These are phyloP conservation scores for Drosophila bocki DNA, from an alignment of 1,140 invertebrate species.

Conservation along the genomic window DNA sequence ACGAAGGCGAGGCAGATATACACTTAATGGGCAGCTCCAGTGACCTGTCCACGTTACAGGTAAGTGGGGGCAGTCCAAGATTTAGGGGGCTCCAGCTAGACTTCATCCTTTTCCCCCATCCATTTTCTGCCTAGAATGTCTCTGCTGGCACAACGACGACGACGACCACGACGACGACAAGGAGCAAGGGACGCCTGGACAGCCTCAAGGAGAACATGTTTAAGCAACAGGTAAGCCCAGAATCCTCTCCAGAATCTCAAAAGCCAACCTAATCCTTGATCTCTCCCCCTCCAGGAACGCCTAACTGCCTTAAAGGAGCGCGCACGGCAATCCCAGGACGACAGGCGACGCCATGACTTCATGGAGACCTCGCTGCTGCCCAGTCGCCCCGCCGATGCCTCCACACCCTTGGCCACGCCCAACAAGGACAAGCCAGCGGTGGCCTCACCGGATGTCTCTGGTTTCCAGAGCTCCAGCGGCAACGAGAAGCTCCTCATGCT, in stretches of 20 bases:
- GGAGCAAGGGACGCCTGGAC: conserved; percentile 59
- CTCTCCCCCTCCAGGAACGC: conserved; percentile 44
- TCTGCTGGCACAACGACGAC: conserved; percentile 22
- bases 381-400: conserved; percentile 19
- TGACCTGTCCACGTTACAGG: conserved; percentile 54
- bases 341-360: conserved; percentile 40
- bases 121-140: conserved; percentile 28
- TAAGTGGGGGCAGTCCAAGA: neutral
- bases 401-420: conserved; percentile 49
- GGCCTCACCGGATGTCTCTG: neutral
- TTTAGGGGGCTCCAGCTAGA: too few relatives aligned
- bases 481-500: conserved; percentile 86
- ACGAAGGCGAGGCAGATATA: conserved; percentile 44
- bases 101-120: neutral
- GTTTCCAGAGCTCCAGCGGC: conserved; percentile 57
- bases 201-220: conserved; percentile 65
- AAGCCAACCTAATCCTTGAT: too few relatives aligned
- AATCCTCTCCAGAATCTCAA: too few relatives aligned
- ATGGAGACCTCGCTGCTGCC: conserved; percentile 50
- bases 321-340: conserved; percentile 50
- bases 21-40: conserved; percentile 37
- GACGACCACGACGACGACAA: conserved; percentile 4
- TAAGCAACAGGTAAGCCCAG: conserved; percentile 58
- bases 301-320: conserved; percentile 64
- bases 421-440: conserved; percentile 47